Conservation (phyloP, 2,888 invertebrate species). For the Volucella zonaria region DNA sequence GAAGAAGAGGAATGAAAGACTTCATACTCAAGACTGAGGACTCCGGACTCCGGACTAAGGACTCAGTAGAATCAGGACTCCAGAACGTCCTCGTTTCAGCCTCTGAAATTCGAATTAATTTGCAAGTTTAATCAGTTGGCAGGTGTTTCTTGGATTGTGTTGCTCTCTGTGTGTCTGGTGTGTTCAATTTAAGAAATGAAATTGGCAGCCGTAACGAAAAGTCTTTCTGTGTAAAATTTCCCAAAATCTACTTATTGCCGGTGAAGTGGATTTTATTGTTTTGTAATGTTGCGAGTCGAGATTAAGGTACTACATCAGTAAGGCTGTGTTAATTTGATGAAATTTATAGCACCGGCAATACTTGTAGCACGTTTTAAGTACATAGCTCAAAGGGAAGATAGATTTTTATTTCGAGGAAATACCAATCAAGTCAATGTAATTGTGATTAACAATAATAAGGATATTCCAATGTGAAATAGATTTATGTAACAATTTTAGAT, state of each 20-base stretch:
- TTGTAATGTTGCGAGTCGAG: slow-evolving; percentile 62
- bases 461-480: too few species aligned
- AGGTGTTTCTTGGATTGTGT: slow-evolving; percentile 70
- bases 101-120: slow-evolving; percentile 81
- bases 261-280: slow-evolving; percentile 62
- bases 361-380: background rate
- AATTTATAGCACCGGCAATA: slow-evolving; percentile 3
- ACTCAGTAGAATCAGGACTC: too few species aligned
- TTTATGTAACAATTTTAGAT: too few species aligned
- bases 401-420: too few species aligned
- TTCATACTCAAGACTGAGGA: too few species aligned
- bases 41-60: too few species aligned
- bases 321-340: slow-evolving; percentile 15
- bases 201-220: slow-evolving; percentile 65
- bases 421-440: too few species aligned
- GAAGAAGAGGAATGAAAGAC: background rate
- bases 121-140: slow-evolving; percentile 81
- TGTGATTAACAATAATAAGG: too few species aligned
- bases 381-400: too few species aligned
- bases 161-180: slow-evolving; percentile 55
- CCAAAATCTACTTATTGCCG: slow-evolving; percentile 50
- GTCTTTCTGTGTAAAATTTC: slow-evolving; percentile 49
- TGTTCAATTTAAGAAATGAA: slow-evolving; percentile 70
- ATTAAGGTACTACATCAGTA: slow-evolving; percentile 43
- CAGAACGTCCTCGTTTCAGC: slow-evolving; percentile 72